Base-by-base conservation (phyloP, 2,888 invertebrate genomes). In the Chloroclysta siterata region DNA sequence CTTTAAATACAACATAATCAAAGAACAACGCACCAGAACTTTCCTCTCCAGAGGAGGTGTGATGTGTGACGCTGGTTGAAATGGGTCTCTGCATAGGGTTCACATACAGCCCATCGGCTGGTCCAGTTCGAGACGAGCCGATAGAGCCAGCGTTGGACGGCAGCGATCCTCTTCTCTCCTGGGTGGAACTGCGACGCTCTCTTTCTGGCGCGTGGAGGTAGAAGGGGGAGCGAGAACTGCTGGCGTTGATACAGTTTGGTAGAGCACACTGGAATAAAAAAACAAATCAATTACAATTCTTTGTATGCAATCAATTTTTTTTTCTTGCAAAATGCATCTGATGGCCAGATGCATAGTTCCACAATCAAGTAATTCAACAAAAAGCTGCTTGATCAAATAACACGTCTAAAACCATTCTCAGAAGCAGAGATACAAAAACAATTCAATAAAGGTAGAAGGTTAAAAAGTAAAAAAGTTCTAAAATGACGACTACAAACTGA, bases 91-190 rank as follows among this genome's bases (percentile, higher is more conserved):
- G 94, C 96, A 97, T 97, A 0, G 97, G 97, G 83, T 97, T 97
- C 65, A 97, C 95, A 81, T 97, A 97, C 47, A 97, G 93, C 0
- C 97, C 97, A 76, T 97, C 97, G 62, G 96, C 95, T 0, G 95
- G 95, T 65, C 95, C 81, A 73, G 91, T 84, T 15, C 90, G 75
- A 15, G 83, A 78, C 0, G 89, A 90, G 72, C 82, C 80, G 63
- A 91, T 68, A 88, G 96, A 76, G 0, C 89, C 85, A 65, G 79
- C 80, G 0, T 87, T 84, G 52, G 91, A 88, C 7, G 91, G 86
- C 5, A 93, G 61, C 61, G 93, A 85, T 22, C 89, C 84, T 63
- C 93, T 79, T 39, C 90, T 85, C 72, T 89, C 90, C 44, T 82
- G 82, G 3, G 77, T 71, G 8, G 88, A 85, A 50, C 72, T 72